A percentile compares a stretch with the other conserved stretches of the same genome.
Conservation (phyloP, 2,113 vertebrate species). For the Mellivora capensis region DNA sequence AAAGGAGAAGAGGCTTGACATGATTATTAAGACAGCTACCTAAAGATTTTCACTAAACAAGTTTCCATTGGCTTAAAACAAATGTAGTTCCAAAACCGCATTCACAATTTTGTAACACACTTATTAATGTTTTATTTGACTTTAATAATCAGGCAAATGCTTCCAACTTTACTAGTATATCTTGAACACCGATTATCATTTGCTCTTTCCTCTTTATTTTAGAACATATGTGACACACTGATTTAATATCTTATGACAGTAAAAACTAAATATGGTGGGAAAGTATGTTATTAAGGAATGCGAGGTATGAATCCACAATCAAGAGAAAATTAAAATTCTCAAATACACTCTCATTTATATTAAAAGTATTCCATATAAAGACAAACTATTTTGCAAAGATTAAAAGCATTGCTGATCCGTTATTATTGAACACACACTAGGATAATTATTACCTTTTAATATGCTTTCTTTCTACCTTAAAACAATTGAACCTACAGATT, state of each 20-base stretch:
- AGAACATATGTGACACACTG: not conserved
- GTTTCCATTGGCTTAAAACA: not conserved
- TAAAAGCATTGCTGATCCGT: not conserved
- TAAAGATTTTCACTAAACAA: not conserved
- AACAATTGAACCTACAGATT: conserved; percentile 35
- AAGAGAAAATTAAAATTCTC: conserved; percentile 26
- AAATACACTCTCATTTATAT: not conserved
- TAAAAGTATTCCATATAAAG: conserved; percentile 25
- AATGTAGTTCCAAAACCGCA: not conserved
- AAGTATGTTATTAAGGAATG: not conserved
- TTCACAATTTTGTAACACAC: not conserved
- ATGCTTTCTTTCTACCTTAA: conserved; percentile 33
- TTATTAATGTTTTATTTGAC: not conserved
- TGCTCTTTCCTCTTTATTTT: not conserved
- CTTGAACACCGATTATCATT: not conserved
- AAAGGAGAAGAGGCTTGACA: not conserved
- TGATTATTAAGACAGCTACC: not conserved
- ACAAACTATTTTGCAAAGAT: not conserved
- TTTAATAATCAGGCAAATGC: not conserved
- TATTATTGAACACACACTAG: not conserved
- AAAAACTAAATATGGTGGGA: not conserved
- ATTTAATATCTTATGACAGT: not conserved
- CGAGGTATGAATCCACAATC: not conserved
- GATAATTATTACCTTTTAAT: conserved; percentile 45
- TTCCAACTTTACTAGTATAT: not conserved